Base-by-base conservation (phyloP, 1,140 invertebrate genomes). In the Drosophila obscura region DNA sequence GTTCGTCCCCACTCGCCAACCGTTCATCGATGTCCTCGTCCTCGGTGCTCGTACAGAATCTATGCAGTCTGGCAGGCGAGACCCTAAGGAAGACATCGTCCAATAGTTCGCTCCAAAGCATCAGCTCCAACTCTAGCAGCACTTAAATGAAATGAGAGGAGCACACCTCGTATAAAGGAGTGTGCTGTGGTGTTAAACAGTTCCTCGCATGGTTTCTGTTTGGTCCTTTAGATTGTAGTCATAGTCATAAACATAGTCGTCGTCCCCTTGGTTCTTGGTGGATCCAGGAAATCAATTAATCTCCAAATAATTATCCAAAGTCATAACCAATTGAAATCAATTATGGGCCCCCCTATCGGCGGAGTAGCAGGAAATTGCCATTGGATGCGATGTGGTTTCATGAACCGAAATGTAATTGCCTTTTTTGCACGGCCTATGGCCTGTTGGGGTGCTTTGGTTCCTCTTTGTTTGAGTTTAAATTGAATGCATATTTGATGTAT, bases 111-210 rank as follows among this genome's bases (percentile, higher is more conserved):
- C 52, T 88, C 52, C 82, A 91, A 43, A 91, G 90, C 72, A 69
- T 85, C 50, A 89, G 87, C 75, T 89, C 85, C 55, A 89, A 89
- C 6, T 90, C 85, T 44, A 89, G 81, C 75, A 90, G 85, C 68
- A 87, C 77, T 35, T 89, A 84, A 51, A 39, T 13, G 35, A 39
- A 8, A 39, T 13, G 35, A 11, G 0, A 13, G 35, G 35, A 13
- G 35, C 35, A 13, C 11, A 11, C 4, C 13, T 13, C 11, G 11
- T 11, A 39, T 13, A 59, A 39, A 56, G 26, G 46, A 62, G 28
- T 53, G 39, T 19, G 63, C 4, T 49, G 28, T 13, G 35, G 35
- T 39, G 50, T 67, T 57, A 43, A 48, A 66, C 55, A 67, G 73
- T 67, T 73, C 49, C 62, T 66, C 59, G 76, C 43, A 67, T 55